Conservation (phyloP, 2,797 vertebrate genomes). For the Heterohyrax brucei region DNA sequence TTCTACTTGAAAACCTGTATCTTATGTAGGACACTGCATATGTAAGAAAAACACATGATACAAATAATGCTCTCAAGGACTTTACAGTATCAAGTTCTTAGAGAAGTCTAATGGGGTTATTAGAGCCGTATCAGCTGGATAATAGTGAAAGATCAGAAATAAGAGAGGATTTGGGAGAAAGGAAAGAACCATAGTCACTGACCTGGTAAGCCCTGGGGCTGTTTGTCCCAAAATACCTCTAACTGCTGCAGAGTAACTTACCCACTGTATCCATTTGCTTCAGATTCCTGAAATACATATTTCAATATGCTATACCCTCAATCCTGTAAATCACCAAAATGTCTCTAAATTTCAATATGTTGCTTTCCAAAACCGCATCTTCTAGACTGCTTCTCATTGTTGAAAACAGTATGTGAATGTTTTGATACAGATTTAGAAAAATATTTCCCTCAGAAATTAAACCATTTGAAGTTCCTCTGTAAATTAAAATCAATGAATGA, state of each 20-base stretch:
- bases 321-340: neutral
- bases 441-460: slow-evolving; percentile 17
- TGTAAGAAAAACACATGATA: neutral
- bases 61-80: neutral
- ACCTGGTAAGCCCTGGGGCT: neutral
- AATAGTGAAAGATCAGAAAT: neutral
- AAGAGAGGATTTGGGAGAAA: neutral
- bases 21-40: neutral
- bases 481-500: neutral
- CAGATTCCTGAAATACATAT: neutral
- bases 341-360: neutral
- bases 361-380: neutral
- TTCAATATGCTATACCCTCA: neutral
- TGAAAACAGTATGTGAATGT: neutral
- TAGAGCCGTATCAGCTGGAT: neutral
- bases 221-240: neutral
- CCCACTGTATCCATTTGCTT: neutral
- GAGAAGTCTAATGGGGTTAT: neutral
- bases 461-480: neutral
- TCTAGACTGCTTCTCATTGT: slow-evolving; percentile 38
- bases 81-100: neutral
- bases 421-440: slow-evolving; percentile 34
- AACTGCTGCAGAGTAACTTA: neutral
- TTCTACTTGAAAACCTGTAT: neutral
- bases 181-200: neutral